Base-by-base conservation (phyloP, 2,797 vertebrate species). In the Sphaeramia orbicularis region DNA sequence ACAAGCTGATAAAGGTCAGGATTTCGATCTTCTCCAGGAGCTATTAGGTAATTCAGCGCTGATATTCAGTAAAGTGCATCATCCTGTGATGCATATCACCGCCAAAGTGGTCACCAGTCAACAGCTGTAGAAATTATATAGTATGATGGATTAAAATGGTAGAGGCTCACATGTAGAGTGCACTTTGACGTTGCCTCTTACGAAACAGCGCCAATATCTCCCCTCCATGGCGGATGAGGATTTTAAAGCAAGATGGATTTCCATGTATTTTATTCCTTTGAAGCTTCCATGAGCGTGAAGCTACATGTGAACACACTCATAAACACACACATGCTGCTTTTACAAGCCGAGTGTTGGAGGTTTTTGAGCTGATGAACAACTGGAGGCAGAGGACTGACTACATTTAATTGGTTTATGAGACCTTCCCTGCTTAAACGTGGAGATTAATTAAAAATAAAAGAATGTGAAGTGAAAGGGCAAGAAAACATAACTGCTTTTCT, bases 401-500 rank as follows among this genome's bases (percentile, higher is more conserved):
- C 32, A 80, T 86, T 84, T 73, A 84, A 82, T 78, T 79, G 74
- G 59, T 73, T 83, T 73, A 70, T 32, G 53, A 58, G 59, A 75
- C 59, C 67, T 80, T 3, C 56, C 38, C 7, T 74, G 71, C 66
- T 73, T 65, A 81, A 79, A 86, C 71, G 70, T 71, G 50, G 49
- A 83, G 74, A 85, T 87, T 78, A 84, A 89, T 84, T 86, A 79
- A 84, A 86, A 85, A 79, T 62, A 37, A 77, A 82, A 79, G 62
- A 62, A 80, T 63, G 41, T 58, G 65, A 76, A 51, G 61, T 77
- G 53, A 70, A 58, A 71, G 48, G 54, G 21, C 58, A 57, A 27
- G 19, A 54, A 54, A 52, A n/a, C 7, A 63, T 74, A 77, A 57
- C 55, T 54, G 37, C 47, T 71, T 69, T 51, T 67, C 36, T 55